Evolutionary conservation across 2,797 vertebrate genomes (phyloP), one percentile per base, ranked within the genome.

Genomic region (Urophycis tenuis): DNA sequence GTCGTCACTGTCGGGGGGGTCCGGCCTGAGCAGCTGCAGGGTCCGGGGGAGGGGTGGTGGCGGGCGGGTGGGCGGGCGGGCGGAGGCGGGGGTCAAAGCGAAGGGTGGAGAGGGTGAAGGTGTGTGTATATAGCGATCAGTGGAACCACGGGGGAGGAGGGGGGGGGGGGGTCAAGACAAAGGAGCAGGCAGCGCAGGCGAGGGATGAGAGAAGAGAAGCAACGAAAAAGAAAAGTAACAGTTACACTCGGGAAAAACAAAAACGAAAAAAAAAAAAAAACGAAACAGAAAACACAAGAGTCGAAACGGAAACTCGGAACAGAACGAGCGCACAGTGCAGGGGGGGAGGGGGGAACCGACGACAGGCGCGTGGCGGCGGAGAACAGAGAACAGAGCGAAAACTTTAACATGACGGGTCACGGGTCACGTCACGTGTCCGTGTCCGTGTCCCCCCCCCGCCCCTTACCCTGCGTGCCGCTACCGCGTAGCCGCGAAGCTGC

Each of bases 1-100:
- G 86, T 98, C 97, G 49, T 99, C 97, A 35, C 97, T 98, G 92
- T 98, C 97, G 73, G 93, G 90, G 77, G 87, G 81, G 75, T 93
- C 93, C 78, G 90, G 78, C 90, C 84, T 95, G 87, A 71, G 78
- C 67, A 85, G 90, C 91, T 91, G 75, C 31, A 69, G 31, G 73
- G 79, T 73, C 85, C 81, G 85, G 76, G 82, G 77, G 78, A 25
- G n/a, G 75, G 77, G 78, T 64, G n/a, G 75, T 25, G 88, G n/a
- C 72, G 76, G 49, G 33, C 75, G 29, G 88, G n/a, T 73, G 76
- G 49, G 33, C 25, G 41, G 69, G 14, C 32, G 34, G 70, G 80
- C 39, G 75, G 67, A 25, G 69, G 53, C 3, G 69, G 75, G 80
- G 81, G 86, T 81, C 81, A 86, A 80, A 81, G 73, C 83, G 76